A percentile compares a stretch with the other conserved stretches of the same genome.
These are phyloP conservation scores for Cantharis rufa DNA, from an alignment of 2,888 invertebrate species.

Conservation along the genomic window DNA sequence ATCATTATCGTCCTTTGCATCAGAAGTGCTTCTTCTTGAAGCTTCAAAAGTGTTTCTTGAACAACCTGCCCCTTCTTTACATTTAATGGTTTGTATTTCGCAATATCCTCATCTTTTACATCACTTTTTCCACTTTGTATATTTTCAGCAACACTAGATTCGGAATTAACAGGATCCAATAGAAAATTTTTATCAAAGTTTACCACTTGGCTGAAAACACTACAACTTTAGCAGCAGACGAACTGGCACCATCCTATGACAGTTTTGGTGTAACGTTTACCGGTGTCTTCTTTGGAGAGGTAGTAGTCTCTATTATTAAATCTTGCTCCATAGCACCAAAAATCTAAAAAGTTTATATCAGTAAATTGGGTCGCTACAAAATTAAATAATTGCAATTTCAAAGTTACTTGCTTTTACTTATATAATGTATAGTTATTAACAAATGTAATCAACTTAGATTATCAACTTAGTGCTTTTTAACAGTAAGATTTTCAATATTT, in stretches of 20 bases:
- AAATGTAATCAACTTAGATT: too few relatives aligned
- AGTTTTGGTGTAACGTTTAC: not conserved
- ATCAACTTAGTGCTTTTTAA: too few relatives aligned
- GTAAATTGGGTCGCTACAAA: not conserved
- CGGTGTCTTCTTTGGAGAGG: not conserved
- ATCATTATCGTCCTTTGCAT: not conserved
- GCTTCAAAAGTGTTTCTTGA: not conserved
- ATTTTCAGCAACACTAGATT: not conserved
- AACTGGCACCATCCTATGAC: not conserved
- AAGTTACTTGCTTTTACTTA: not conserved
- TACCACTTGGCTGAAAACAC: constrained; percentile 1
- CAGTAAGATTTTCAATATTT: too few relatives aligned
- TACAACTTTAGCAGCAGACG: constrained; percentile 11
- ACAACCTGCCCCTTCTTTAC: not conserved
- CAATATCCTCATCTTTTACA: too few relatives aligned
- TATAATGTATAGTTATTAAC: too few relatives aligned
- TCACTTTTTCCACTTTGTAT: not conserved
- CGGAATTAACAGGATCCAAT: not conserved
- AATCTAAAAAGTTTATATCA: not conserved
- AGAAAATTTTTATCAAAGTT: not conserved
- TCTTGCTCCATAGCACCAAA: too few relatives aligned
- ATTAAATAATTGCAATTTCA: not conserved
- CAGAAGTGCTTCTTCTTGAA: not conserved
- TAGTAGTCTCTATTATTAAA: not conserved
- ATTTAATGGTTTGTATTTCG: not conserved